Evolutionary conservation across 2,113 vertebrate species (phyloP).

Genomic region (Eira barbara): DNA sequence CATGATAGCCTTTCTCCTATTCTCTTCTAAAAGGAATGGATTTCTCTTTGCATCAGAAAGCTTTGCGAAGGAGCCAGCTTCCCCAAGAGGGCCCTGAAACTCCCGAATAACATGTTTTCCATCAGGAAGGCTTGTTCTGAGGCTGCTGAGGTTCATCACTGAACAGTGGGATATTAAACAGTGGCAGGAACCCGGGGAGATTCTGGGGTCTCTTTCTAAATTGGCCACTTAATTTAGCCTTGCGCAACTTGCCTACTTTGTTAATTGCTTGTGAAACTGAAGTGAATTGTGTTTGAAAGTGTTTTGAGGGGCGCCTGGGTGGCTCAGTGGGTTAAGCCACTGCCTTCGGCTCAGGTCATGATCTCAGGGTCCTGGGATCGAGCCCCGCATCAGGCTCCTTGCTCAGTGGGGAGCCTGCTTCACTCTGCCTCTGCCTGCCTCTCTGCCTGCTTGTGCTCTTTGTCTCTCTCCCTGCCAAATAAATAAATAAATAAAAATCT

Average conservation of each 20-base stretch:
- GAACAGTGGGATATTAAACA: not conserved
- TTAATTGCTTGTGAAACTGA: not conserved
- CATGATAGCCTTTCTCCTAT: not conserved
- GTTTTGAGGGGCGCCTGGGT: not conserved
- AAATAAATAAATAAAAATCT: no score
- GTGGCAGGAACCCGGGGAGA: not conserved
- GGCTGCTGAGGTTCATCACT: not conserved
- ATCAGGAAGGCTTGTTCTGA: not conserved
- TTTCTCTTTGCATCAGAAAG: conserved; percentile 17
- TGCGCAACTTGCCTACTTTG: not conserved
- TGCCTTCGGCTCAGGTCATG: no score
- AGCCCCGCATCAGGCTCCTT: no score
- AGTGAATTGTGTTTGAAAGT: not conserved
- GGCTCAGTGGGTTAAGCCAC: no score
- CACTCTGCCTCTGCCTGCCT: no score
- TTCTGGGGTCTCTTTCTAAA: conserved; percentile 1
- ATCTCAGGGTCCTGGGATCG: no score
- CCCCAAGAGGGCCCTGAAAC: not conserved
- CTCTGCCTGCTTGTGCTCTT: no score
- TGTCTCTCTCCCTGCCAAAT: no score
- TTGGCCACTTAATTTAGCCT: not conserved
- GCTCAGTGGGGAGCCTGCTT: no score
- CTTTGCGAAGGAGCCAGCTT: not conserved
- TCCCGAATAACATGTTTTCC: not conserved
- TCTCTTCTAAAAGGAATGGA: not conserved